Evolutionary conservation across 1,140 invertebrate species (phyloP), one percentile per base, ranked within the genome.

Genomic region (Patella vulgata): DNA sequence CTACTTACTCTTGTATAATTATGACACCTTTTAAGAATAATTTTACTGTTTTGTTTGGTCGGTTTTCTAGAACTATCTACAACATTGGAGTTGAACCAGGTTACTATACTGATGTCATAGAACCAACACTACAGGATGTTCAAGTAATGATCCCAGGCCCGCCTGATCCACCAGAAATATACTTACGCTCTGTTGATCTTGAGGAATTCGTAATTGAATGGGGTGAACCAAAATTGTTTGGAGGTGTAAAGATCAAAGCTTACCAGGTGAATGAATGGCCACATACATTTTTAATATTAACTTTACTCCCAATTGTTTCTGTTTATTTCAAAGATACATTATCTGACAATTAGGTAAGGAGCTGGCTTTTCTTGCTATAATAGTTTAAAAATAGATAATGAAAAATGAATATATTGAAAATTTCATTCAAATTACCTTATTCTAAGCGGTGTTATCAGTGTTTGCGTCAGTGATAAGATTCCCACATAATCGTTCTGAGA

Each of bases 121-220:
- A 72, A 31, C 72, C 71, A 33, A 52, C 67, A 42, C 55, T 68
- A 12, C 80, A 83, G 59, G 70, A 70, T 27, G 59, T 84, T 11
- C 81, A 83, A 59, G 64, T 82, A 23, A 74, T 82, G 63, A 74
- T 81, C 9, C 83, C 83, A 8, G 82, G 83, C 17, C 77, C 79
- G 40, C 82, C 82, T 19, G 82, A 83, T 55, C 51, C 79, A 1
- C 82, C 83, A 8, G 74, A 80, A 56, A 80, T 84, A 47, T 84
- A 79, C 67, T 64, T 80, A 1, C 70, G 75, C 31, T 77, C 81
- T 28, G 63, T 76, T 40, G 74, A 71, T 42, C 66, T 75, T 25
- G 80, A 82, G 47, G 77, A 82, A 59, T 80, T 85, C 68, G 71
- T 75, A 9, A 74, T 85, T 48, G 80, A 83, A 52, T 85, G 83